These are phyloP conservation scores for Leucoraja ocellata DNA, from an alignment of 2,797 vertebrate genomes.

Conservation along the genomic window DNA sequence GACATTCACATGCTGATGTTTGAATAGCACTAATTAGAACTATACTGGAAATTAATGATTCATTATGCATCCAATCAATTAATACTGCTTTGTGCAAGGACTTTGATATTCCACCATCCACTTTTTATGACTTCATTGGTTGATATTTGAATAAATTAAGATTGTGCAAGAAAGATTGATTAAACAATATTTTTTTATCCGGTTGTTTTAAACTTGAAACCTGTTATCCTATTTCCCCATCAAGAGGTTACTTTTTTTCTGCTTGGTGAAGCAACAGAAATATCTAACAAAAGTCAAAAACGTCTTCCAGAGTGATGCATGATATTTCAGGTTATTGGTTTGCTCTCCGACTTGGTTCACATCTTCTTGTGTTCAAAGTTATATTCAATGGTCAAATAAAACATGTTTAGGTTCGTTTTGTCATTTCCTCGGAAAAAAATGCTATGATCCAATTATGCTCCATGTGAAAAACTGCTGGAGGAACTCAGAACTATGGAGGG, in stretches of 20 bases:
- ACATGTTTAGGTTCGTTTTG: background rate
- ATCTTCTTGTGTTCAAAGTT: background rate
- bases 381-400: background rate
- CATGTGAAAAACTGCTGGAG: background rate
- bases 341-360: background rate
- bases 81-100: background rate
- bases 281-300: background rate
- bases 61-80: constrained; percentile 8
- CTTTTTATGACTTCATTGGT: background rate
- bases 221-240: background rate
- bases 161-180: background rate
- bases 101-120: background rate
- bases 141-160: constrained; percentile 9
- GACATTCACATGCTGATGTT: background rate
- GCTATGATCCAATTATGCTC: background rate
- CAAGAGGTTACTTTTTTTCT: background rate
- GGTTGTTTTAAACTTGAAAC: background rate
- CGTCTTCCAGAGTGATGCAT: background rate
- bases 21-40: constrained; percentile 33
- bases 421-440: background rate
- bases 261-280: background rate
- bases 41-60: background rate
- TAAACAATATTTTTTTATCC: background rate
- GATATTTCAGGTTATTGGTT: background rate
- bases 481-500: too few relatives aligned